Percentiles rank a stretch among this genome's conserved stretches.
Evolutionary conservation across 2,113 vertebrate genomes (phyloP).

Genomic region (Pogonocichla stellata): DNA sequence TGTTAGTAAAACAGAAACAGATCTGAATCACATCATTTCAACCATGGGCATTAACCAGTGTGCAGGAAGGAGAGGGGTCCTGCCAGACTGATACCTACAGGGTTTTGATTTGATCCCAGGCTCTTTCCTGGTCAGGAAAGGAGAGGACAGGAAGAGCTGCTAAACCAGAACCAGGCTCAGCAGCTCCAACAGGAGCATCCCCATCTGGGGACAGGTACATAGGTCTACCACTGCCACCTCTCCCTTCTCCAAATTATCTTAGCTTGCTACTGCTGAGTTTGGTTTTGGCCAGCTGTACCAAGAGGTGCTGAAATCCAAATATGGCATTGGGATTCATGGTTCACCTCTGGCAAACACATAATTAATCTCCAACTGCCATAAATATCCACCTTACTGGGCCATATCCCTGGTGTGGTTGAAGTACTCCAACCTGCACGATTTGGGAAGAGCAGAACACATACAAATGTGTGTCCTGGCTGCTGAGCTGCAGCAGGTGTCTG

Average conservation of each 20-base stretch:
- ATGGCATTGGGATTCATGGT: neutral
- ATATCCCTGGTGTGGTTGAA: neutral
- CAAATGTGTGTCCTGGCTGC: neutral
- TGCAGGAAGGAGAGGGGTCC: neutral
- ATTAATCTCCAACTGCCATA: neutral
- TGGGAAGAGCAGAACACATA: neutral
- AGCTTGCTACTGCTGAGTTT: neutral
- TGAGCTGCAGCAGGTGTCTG: neutral
- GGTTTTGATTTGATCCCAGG: neutral
- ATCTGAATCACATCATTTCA: neutral
- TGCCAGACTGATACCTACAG: neutral
- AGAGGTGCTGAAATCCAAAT: neutral
- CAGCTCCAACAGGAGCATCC: neutral
- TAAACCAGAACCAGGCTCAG: neutral
- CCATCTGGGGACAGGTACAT: neutral
- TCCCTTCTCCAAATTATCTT: neutral
- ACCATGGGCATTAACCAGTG: fast-evolving
- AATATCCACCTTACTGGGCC: neutral
- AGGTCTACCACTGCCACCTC: neutral
- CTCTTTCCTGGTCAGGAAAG: neutral
- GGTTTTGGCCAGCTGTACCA: neutral
- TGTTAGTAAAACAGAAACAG: neutral
- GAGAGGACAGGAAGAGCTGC: neutral
- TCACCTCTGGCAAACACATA: neutral
- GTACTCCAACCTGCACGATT: fast-evolving